Evolutionary conservation across 1,140 invertebrate species (phyloP).

Genomic region (Calosoma granatense): DNA sequence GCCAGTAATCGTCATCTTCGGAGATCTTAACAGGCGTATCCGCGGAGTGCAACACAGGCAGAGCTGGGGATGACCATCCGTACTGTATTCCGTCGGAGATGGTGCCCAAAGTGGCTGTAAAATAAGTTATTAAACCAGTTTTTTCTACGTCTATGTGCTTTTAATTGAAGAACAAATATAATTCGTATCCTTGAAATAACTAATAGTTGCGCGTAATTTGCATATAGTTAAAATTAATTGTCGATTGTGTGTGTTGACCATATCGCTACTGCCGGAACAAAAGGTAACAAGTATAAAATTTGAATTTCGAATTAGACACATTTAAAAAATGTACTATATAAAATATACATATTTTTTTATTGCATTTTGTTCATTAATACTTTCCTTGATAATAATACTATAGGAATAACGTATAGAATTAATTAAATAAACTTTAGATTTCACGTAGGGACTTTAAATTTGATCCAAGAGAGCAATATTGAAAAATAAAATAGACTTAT

Average conservation of each 20-base stretch:
- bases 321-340: too few relatives aligned
- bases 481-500: too few relatives aligned
- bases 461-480: too few relatives aligned
- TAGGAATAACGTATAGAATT: too few relatives aligned
- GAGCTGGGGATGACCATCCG: slow-evolving; percentile 53
- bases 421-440: too few relatives aligned
- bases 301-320: too few relatives aligned
- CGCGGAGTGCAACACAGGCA: slow-evolving; percentile 36
- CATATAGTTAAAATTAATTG: neutral
- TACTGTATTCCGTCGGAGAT: slow-evolving; percentile 31
- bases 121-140: neutral
- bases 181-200: neutral
- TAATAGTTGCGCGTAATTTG: neutral
- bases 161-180: too few relatives aligned
- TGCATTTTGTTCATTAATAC: neutral
- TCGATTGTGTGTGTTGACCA: too few relatives aligned
- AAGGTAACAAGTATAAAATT: too few relatives aligned
- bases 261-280: too few relatives aligned
- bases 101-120: slow-evolving; percentile 28
- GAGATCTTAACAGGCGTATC: slow-evolving; percentile 28
- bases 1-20: slow-evolving; percentile 42
- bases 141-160: neutral
- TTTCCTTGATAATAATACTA: too few relatives aligned
- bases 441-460: too few relatives aligned
- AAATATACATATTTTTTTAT: neutral